A percentile compares a stretch with the other conserved stretches of the same genome.
phyloP scores from a whole-genome alignment of 2,888 invertebrate species.

The Lycophotia porphyrea region DNA sequence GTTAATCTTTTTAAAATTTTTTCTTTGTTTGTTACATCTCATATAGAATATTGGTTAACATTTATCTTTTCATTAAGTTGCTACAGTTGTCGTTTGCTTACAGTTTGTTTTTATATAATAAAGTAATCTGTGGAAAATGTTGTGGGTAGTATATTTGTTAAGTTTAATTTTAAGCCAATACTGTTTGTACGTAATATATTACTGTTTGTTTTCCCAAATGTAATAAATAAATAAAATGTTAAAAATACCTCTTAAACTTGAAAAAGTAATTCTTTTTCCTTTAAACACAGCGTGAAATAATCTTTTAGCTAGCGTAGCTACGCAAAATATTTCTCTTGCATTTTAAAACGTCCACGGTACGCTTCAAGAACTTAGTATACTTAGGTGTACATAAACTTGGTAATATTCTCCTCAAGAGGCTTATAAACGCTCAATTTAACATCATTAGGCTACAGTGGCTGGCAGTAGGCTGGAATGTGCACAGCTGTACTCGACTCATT shows the following conservation, averaged over 20 bases:
- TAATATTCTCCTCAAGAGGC: constrained; percentile 38
- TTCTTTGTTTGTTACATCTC: too few relatives aligned
- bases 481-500: constrained; percentile 22
- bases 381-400: constrained; percentile 22
- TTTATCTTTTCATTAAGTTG: too few relatives aligned
- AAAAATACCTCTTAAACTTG: neutral
- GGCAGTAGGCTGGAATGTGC: constrained; percentile 3
- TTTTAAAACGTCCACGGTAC: constrained; percentile 27
- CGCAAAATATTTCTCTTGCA: constrained; percentile 12
- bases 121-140: too few relatives aligned
- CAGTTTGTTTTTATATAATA: too few relatives aligned
- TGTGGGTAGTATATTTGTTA: too few relatives aligned
- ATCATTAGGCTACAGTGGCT: constrained; percentile 22
- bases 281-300: neutral
- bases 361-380: constrained; percentile 22
- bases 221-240: neutral
- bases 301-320: neutral
- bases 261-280: neutral
- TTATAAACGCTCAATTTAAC: constrained; percentile 49
- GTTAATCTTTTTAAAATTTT: too few relatives aligned
- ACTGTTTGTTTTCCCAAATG: too few relatives aligned
- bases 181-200: too few relatives aligned
- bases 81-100: too few relatives aligned
- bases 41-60: too few relatives aligned
- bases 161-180: too few relatives aligned